Base-by-base conservation (phyloP, 2,797 vertebrate genomes). In the Silurus lanzhouensis region DNA sequence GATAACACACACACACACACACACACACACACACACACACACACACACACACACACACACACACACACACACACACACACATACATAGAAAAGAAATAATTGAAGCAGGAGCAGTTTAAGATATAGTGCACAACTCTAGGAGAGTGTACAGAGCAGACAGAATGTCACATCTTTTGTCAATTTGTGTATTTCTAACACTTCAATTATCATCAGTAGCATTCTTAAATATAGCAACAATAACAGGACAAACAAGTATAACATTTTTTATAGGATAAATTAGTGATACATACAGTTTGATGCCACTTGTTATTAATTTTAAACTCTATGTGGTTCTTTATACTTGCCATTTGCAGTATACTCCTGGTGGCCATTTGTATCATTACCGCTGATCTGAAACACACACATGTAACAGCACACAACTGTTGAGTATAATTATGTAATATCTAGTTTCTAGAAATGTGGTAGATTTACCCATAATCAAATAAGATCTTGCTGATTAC, bases 321-420 rank as follows among this genome's bases (percentile, higher is more conserved):
- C 31, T 44, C 12, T 15, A 25, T 7, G 52, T 12, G 3, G 9
- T 48, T 38, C 31, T 44, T 20, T 22, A 48, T n/a, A 55, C 22
- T 75, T 75, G 48, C 72, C 72, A 57, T 57, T n/a, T 19, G 74
- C 72, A 17, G 72, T 25, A 22, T 20, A 84, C 75, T 57, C 74
- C 31, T 31, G 46, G 6, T 75, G 70, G 44, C 19, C 58, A 12
- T 27, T 31, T 15, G 22, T 63, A 25, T 46, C 10, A 1, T 55
- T 60, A 31, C 20, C 20, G 20, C 63, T 48, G 64, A 60, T 72
- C 66, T 87, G 64, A 72, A 31, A 58, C n/a, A 76, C 27, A 75
- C 25, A 58, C 22, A n/a, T 1, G 19, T 1, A 48, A 22, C 22
- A 22, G 22, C 44, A 74, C 44, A 52, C 44, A 74, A 52, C 12